Evolutionary conservation across 2,797 vertebrate genomes (phyloP).

Genomic region (Picus viridis): DNA sequence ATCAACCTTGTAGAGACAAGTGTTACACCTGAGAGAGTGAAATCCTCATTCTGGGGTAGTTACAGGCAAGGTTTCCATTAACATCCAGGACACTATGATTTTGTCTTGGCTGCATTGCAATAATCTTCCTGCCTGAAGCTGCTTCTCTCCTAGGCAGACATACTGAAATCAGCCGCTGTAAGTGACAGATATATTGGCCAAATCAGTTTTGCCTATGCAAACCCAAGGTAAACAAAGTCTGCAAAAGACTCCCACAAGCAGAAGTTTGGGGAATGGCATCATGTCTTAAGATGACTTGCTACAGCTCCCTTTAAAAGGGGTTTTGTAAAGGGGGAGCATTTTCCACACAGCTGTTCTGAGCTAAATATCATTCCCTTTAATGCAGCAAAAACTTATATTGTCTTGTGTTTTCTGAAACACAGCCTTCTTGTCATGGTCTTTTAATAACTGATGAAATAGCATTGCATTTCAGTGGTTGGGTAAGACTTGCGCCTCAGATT

Average conservation of each 20-base stretch:
- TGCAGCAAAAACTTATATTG: not conserved
- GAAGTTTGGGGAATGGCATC: not conserved
- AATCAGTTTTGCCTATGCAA: not conserved
- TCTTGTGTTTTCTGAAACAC: conserved; percentile 10
- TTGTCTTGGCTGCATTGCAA: not conserved
- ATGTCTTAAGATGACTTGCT: not conserved
- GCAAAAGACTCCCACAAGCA: not conserved
- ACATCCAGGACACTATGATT: not conserved
- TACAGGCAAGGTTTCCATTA: not conserved
- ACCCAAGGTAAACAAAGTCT: not conserved
- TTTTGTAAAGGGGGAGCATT: not conserved
- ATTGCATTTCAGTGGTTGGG: not conserved
- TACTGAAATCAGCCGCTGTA: not conserved
- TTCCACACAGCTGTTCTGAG: not conserved
- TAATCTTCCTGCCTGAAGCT: not conserved
- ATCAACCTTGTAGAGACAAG: not conserved
- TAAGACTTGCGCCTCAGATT: not conserved
- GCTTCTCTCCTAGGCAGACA: not conserved
- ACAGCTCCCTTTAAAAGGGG: not conserved
- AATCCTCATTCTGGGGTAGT: not conserved
- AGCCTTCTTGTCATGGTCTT: not conserved
- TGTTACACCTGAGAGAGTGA: not conserved
- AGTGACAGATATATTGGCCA: not conserved
- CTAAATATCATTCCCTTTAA: not conserved
- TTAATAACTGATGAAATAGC: not conserved